phyloP scores from a whole-genome alignment of 2,113 vertebrate genomes.

The Micronycteris hirsuta region DNA sequence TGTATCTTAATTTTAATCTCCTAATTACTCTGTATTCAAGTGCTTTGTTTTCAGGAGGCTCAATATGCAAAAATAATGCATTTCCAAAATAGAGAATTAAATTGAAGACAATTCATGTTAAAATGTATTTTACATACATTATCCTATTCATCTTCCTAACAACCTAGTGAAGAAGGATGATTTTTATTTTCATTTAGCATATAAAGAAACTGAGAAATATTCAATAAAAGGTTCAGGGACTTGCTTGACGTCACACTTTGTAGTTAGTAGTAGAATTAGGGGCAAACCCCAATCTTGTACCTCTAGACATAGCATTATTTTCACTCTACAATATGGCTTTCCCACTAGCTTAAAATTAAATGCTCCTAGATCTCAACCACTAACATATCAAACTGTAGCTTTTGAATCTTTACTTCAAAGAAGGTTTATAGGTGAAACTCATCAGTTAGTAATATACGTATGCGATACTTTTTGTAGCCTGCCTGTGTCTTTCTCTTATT shows the following conservation, averaged over 20 bases:
- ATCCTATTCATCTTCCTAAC: not conserved
- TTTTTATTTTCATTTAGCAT: not conserved
- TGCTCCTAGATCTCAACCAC: not conserved
- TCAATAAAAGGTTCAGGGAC: not conserved
- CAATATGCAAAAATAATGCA: not conserved
- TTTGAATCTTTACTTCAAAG: not conserved
- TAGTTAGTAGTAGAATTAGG: not conserved
- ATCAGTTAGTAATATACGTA: not conserved
- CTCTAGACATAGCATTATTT: not conserved
- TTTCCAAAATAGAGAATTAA: conserved; percentile 20
- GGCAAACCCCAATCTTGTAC: not conserved
- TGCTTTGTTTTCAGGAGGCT: not conserved
- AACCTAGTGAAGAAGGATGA: not conserved
- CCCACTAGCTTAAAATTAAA: conserved; percentile 19
- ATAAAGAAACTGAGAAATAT: not conserved
- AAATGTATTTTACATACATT: not conserved
- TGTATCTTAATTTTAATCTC: not conserved
- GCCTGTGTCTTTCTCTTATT: not conserved
- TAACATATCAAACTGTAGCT: not conserved
- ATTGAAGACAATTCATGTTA: not conserved
- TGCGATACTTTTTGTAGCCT: not conserved
- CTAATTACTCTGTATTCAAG: not conserved
- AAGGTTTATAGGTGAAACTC: not conserved
- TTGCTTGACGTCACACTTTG: not conserved
- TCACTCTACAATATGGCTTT: not conserved